A percentile compares a stretch with the other conserved stretches of the same genome.
Evolutionary conservation across 2,113 vertebrate genomes (phyloP).

Genomic region (Hippocampus zosterae): DNA sequence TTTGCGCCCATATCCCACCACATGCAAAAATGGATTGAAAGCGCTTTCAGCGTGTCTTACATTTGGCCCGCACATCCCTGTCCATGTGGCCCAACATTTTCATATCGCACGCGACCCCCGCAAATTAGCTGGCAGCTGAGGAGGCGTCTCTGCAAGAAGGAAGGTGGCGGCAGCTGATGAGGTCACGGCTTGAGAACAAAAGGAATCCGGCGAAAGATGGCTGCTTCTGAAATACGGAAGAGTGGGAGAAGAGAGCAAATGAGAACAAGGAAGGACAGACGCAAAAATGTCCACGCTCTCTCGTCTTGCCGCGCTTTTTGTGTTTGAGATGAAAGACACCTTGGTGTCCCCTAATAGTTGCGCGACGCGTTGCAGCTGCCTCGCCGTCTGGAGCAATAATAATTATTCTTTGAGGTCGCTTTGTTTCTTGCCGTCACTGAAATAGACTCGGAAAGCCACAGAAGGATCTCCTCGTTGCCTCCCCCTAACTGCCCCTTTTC

Average conservation of each 20-base stretch:
- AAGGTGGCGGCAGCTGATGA: constrained; percentile 34
- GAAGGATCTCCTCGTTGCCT: neutral
- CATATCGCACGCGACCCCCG: neutral
- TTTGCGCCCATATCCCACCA: too few species aligned
- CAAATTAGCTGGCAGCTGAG: neutral
- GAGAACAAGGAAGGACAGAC: neutral
- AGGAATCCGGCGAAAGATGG: constrained; percentile 49
- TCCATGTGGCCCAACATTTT: too few species aligned
- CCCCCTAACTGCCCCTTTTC: constrained; percentile 4
- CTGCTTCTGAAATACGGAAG: constrained; percentile 57
- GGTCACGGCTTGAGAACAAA: constrained; percentile 54
- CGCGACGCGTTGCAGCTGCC: too few species aligned
- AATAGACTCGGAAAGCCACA: neutral
- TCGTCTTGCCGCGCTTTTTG: neutral
- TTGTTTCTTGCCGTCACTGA: neutral
- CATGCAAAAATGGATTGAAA: too few species aligned
- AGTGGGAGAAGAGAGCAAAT: constrained; percentile 19
- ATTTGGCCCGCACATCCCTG: too few species aligned
- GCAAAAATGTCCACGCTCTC: neutral
- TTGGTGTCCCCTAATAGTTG: too few species aligned
- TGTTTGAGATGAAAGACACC: too few species aligned
- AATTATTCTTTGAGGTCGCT: neutral
- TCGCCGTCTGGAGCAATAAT: neutral
- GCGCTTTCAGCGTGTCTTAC: too few species aligned
- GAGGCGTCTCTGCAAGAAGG: constrained; percentile 13